phyloP scores from a whole-genome alignment of 2,888 invertebrate genomes.

The Macrophya annulata region DNA sequence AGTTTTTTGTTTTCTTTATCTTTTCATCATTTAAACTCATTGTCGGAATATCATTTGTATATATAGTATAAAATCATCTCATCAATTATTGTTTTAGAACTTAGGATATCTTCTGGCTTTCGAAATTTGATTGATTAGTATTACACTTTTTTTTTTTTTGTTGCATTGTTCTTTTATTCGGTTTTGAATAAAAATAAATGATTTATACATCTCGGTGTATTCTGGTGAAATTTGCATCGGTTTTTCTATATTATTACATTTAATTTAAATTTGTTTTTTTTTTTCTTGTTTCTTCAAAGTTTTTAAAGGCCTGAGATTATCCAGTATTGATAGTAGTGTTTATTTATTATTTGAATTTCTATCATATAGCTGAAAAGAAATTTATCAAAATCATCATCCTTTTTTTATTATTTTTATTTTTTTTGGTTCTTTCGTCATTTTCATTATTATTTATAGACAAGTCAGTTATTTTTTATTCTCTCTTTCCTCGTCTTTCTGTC shows the following conservation, averaged over 20 bases:
- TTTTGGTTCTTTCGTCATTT: neutral
- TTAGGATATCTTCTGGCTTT: neutral
- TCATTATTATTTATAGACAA: slow-evolving; percentile 6
- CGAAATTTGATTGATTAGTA: neutral
- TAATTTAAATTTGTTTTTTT: no score
- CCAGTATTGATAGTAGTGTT: neutral
- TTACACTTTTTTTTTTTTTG: neutral
- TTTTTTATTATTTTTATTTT: no score
- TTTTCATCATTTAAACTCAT: neutral
- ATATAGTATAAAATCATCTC: neutral
- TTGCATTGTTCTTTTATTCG: neutral
- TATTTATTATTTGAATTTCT: neutral
- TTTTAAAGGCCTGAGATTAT: no score
- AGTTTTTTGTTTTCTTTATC: neutral
- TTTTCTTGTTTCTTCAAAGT: no score
- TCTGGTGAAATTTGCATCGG: no score
- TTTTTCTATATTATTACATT: no score
- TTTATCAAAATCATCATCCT: neutral
- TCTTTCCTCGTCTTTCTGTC: no score
- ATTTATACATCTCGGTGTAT: no score
- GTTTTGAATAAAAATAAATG: no score
- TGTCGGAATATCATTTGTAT: neutral
- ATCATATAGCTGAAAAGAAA: no score
- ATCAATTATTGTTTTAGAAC: neutral
- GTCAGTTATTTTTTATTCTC: neutral